Base-by-base conservation (phyloP, 2,113 vertebrate species). In the Daubentonia madagascariensis region DNA sequence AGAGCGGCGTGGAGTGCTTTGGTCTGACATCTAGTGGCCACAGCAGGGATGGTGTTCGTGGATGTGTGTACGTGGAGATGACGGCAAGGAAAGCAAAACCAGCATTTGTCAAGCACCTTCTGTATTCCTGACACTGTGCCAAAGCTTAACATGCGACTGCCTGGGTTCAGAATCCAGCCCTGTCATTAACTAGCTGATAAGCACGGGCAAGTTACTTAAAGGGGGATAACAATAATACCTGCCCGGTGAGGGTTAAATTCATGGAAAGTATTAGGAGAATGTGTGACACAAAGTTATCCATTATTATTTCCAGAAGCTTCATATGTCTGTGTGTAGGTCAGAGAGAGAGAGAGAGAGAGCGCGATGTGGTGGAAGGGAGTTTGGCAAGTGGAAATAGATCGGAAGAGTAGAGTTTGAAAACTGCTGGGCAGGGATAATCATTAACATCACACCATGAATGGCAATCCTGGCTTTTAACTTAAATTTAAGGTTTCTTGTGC, bases 21-120 rank as follows among this genome's bases (percentile, higher is more conserved):
- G 43, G 61, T 89, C 91, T 94, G 91, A 89, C 87, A 89, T 65
- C 91, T 94, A 78, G 81, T 68, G 70, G 86, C 76, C 89, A 81
- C 1, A 0, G 52, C 28, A 8, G 28, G 14, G 73, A n/a, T 50
- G 25, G n/a, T 48, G 54, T 30, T 0, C 6, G 0, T 37, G 52
- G 17, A 4, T 5, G 45, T 18, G 8, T 37, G 28, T 57, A n/a
- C 25, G 25, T 0, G 14, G 61, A 57, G 54, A 73, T 12, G 43
- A 50, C 17, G n/a, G 35, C 7, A 3, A 22, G 40, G 32, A 57
- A 89, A 43, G 61, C 3, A 65, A 73, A 75, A 30, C 4, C 9
- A 40, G 32, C 1, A 1, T 11, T 70, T 57, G 18, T 65, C 4
- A 45, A 35, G 35, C 28, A 57, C 13, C 4, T 25, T 30, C 7